Conservation (phyloP, 2,113 vertebrate genomes). For the Onychostruthus taczanowskii region DNA sequence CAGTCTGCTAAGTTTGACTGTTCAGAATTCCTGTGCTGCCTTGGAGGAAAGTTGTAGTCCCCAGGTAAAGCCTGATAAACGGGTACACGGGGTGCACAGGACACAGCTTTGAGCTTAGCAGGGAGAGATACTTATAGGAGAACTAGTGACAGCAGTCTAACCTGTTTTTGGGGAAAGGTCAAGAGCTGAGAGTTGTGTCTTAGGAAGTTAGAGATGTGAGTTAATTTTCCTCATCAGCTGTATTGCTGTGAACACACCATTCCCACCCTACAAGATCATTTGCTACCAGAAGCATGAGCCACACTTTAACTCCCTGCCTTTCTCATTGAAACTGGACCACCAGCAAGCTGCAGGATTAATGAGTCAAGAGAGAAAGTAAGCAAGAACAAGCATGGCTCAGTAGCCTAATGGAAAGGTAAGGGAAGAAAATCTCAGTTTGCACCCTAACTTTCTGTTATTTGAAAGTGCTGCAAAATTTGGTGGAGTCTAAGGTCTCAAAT, state of each 20-base stretch:
- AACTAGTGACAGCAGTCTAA: neutral
- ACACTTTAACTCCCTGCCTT: neutral
- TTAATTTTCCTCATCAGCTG: neutral
- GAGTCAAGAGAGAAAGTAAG: neutral
- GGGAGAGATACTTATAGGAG: neutral
- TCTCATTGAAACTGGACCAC: neutral
- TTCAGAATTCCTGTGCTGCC: neutral
- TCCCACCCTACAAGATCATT: neutral
- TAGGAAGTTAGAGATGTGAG: neutral
- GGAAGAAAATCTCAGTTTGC: neutral
- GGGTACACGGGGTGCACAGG: rapidly evolving
- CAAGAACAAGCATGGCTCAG: neutral
- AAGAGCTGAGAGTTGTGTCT: neutral
- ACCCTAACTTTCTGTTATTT: neutral
- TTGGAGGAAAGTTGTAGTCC: neutral
- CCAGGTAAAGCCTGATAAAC: rapidly evolving
- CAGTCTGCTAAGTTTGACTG: neutral
- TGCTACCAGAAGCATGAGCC: neutral
- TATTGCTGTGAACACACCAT: neutral
- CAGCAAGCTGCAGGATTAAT: neutral
- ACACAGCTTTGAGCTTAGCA: neutral
- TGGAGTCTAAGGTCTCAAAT: neutral
- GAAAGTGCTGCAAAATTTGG: neutral
- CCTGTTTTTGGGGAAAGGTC: neutral
- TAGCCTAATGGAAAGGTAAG: neutral